Conservation (phyloP, 2,113 vertebrate species). For the Myocastor coypus region DNA sequence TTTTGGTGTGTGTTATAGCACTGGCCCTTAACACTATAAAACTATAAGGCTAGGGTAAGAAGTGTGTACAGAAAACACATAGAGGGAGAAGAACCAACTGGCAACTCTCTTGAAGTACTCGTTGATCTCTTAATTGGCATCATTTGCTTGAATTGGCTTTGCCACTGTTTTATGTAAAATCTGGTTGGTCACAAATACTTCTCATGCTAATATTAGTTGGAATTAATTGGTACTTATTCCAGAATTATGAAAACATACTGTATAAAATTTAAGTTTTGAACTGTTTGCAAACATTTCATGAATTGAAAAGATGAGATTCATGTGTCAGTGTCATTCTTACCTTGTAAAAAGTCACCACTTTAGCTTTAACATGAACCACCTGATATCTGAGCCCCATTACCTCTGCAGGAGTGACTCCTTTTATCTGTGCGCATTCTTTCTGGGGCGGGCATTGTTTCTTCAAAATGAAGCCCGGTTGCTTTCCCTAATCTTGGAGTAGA, state of each 20-base stretch:
- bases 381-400: conserved; percentile 82
- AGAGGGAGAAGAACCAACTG: background rate
- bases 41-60: background rate
- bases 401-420: conserved; percentile 90
- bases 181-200: background rate
- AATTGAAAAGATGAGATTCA: conserved; percentile 13
- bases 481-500: conserved; percentile 88
- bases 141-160: background rate
- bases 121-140: background rate
- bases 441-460: conserved; percentile 83
- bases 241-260: conserved; percentile 26
- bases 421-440: conserved; percentile 87
- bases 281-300: conserved; percentile 30
- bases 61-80: background rate
- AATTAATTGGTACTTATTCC: background rate
- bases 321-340: background rate
- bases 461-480: conserved; percentile 85
- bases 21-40: background rate
- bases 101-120: background rate
- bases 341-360: conserved; percentile 33
- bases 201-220: background rate
- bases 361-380: background rate
- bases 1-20: background rate
- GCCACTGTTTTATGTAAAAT: background rate
- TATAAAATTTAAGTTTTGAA: conserved; percentile 25